Percentiles rank a stretch among this genome's conserved stretches.
These are phyloP conservation scores for Lycophotia porphyrea DNA, from an alignment of 2,888 invertebrate species.

Conservation along the genomic window DNA sequence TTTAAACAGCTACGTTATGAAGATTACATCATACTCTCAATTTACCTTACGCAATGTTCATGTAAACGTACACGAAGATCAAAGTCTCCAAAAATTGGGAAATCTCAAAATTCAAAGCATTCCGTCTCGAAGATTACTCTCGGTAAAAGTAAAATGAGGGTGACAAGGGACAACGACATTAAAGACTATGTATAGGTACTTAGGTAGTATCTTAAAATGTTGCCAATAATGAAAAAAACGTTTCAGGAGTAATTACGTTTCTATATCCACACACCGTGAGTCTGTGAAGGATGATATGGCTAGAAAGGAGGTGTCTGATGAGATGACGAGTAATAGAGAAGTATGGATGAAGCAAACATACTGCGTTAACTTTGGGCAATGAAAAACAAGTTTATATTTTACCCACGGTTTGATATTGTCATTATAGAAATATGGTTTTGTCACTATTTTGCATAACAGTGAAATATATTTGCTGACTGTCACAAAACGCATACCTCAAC, in stretches of 20 bases:
- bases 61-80: slow-evolving; percentile 15
- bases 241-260: not conserved
- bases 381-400: too few species aligned
- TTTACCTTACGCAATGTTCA: slow-evolving; percentile 4
- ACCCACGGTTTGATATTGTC: too few species aligned
- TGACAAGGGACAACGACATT: not conserved
- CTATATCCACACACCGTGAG: too few species aligned
- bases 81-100: slow-evolving; percentile 19
- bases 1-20: not conserved
- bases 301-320: too few species aligned
- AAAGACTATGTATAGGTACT: not conserved
- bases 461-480: too few species aligned
- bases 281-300: too few species aligned
- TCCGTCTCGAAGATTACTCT: slow-evolving; percentile 21
- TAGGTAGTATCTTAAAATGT: not conserved
- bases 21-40: not conserved
- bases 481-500: slow-evolving; percentile 13
- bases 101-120: not conserved
- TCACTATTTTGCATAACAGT: not conserved
- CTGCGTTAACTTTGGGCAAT: too few species aligned
- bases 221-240: not conserved
- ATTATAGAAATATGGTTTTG: too few species aligned
- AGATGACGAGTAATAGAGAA: too few species aligned
- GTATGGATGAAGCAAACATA: too few species aligned
- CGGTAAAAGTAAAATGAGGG: not conserved